phyloP scores from a whole-genome alignment of 2,888 invertebrate genomes.

The Ecdyonurus torrentis region DNA sequence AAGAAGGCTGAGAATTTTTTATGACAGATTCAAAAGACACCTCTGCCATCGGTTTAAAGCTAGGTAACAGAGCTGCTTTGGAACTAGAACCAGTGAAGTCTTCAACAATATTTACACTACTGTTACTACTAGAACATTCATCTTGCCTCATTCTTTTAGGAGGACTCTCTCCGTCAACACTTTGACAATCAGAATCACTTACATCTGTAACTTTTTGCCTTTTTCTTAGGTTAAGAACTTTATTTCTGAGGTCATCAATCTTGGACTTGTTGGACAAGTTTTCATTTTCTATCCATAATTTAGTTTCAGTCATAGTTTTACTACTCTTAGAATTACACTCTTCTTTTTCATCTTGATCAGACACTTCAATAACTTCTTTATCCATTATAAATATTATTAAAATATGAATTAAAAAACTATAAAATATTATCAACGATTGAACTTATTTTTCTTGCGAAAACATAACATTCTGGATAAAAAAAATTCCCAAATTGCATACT shows the following conservation, averaged over 20 bases:
- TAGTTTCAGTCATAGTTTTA: no score
- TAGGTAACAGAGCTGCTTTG: not conserved
- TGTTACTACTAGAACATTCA: not conserved
- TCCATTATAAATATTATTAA: no score
- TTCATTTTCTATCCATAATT: not conserved
- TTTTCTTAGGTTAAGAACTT: not conserved
- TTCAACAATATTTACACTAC: not conserved
- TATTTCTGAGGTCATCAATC: not conserved
- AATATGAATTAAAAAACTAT: no score
- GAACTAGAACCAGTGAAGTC: not conserved
- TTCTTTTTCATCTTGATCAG: not conserved
- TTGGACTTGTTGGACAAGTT: not conserved
- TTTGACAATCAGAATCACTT: not conserved
- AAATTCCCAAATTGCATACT: no score
- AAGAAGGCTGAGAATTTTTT: not conserved
- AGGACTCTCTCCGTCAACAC: not conserved
- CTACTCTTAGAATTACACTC: no score
- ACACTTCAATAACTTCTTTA: not conserved
- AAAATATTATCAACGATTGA: no score
- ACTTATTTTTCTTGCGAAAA: no score
- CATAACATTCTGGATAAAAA: no score
- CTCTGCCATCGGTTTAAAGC: not conserved
- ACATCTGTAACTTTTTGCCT: not conserved
- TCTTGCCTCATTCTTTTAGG: not conserved
- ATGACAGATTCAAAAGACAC: not conserved